Conservation (phyloP, 2,888 invertebrate genomes). For the Heliothis peltigera region DNA sequence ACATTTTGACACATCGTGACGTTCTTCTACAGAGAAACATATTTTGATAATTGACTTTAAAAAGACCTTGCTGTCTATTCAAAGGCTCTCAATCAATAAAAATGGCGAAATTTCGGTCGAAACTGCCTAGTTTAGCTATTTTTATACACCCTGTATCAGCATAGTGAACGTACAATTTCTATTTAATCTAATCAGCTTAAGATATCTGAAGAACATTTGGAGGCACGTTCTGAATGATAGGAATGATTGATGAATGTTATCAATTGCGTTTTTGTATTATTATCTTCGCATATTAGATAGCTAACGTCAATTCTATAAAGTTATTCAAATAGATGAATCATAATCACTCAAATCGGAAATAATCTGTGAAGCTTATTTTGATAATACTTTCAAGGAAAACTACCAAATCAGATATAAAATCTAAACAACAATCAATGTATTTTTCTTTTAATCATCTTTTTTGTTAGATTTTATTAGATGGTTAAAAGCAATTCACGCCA, state of each 20-base stretch:
- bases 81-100: too few species aligned
- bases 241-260: slow-evolving; percentile 45
- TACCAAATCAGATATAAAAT: neutral
- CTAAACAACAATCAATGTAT: neutral
- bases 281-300: slow-evolving; percentile 7
- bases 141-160: slow-evolving; percentile 37
- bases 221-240: slow-evolving; percentile 29
- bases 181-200: slow-evolving; percentile 42
- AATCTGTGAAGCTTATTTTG: slow-evolving; percentile 12
- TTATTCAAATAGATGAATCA: slow-evolving; percentile 11
- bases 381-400: slow-evolving; percentile 5
- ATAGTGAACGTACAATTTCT: slow-evolving; percentile 26
- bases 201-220: slow-evolving; percentile 8
- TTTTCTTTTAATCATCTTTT: neutral
- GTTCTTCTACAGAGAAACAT: too few species aligned
- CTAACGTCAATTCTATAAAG: slow-evolving; percentile 1
- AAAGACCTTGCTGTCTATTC: too few species aligned
- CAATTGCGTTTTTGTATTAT: slow-evolving; percentile 5
- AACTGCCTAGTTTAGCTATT: slow-evolving; percentile 35
- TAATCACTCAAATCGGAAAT: neutral
- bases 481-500: too few species aligned
- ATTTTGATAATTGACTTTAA: too few species aligned
- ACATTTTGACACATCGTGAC: too few species aligned
- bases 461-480: too few species aligned
- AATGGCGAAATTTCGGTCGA: slow-evolving; percentile 14